These are phyloP conservation scores for Aphidoletes aphidimyza DNA, from an alignment of 2,888 invertebrate species.

Conservation along the genomic window DNA sequence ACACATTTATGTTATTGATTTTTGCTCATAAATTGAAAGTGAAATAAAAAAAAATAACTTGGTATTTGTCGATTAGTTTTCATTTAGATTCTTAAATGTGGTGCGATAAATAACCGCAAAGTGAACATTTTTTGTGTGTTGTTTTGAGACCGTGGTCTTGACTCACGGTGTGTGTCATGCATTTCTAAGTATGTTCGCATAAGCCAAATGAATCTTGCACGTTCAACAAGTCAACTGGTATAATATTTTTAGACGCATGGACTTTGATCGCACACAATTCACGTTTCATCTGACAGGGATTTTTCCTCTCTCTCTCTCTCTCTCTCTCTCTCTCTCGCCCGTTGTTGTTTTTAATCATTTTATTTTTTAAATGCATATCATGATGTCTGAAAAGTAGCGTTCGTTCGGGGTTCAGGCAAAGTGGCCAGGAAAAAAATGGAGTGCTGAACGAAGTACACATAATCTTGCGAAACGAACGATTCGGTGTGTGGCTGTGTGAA, in stretches of 20 bases:
- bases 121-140: neutral
- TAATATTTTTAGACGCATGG: conserved; percentile 18
- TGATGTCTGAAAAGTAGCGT: conserved; percentile 30
- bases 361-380: conserved; percentile 33
- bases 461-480: neutral
- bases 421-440: neutral
- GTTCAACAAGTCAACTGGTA: conserved; percentile 35
- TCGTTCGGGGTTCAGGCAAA: neutral
- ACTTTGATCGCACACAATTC: conserved; percentile 41
- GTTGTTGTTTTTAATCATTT: neutral
- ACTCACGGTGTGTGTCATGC: conserved; percentile 1
- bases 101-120: conserved; percentile 2
- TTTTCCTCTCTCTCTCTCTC: no score
- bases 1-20: conserved; percentile 2
- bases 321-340: no score
- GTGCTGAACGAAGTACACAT: neutral
- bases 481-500: neutral
- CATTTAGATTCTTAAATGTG: conserved; percentile 24
- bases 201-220: neutral
- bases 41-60: neutral
- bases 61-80: neutral
- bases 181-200: conserved; percentile 13
- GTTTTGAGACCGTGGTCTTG: neutral
- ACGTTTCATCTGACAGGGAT: neutral
- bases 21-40: neutral